These are phyloP conservation scores for Diorhabda carinulata DNA, from an alignment of 1,140 invertebrate species.

Conservation along the genomic window DNA sequence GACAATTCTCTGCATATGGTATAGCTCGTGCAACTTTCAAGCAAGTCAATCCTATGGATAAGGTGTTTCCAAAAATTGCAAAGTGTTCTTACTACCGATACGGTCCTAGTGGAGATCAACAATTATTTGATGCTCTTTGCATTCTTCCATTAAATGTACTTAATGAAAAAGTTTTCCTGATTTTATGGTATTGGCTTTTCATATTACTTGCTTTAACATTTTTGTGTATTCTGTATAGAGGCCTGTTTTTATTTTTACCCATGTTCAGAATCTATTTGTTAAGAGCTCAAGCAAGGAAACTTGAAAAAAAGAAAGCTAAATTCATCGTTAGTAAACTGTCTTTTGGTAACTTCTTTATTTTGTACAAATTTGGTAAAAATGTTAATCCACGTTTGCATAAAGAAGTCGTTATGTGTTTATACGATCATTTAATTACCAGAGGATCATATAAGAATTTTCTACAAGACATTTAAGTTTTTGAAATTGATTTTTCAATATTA, in stretches of 20 bases:
- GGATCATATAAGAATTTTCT: slow-evolving; percentile 3
- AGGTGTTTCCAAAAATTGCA: slow-evolving; percentile 72
- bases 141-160: slow-evolving; percentile 72
- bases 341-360: slow-evolving; percentile 67
- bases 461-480: neutral
- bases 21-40: slow-evolving; percentile 53
- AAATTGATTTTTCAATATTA: no score
- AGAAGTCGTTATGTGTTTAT: slow-evolving; percentile 47
- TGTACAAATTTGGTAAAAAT: slow-evolving; percentile 64
- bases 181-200: slow-evolving; percentile 80
- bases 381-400: slow-evolving; percentile 60
- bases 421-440: slow-evolving; percentile 19
- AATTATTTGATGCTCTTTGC: slow-evolving; percentile 64
- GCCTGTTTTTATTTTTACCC: slow-evolving; percentile 50
- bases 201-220: slow-evolving; percentile 60
- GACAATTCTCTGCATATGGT: slow-evolving; percentile 69
- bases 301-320: slow-evolving; percentile 50
- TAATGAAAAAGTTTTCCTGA: slow-evolving; percentile 76
- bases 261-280: slow-evolving; percentile 55
- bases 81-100: slow-evolving; percentile 69
- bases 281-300: slow-evolving; percentile 52
- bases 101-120: slow-evolving; percentile 58
- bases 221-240: slow-evolving; percentile 60
- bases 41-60: slow-evolving; percentile 54
- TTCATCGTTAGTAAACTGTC: slow-evolving; percentile 54